Evolutionary conservation across 2,888 invertebrate species (phyloP), one percentile per base, ranked within the genome.

Genomic region (Pristionchus entomophagus): DNA sequence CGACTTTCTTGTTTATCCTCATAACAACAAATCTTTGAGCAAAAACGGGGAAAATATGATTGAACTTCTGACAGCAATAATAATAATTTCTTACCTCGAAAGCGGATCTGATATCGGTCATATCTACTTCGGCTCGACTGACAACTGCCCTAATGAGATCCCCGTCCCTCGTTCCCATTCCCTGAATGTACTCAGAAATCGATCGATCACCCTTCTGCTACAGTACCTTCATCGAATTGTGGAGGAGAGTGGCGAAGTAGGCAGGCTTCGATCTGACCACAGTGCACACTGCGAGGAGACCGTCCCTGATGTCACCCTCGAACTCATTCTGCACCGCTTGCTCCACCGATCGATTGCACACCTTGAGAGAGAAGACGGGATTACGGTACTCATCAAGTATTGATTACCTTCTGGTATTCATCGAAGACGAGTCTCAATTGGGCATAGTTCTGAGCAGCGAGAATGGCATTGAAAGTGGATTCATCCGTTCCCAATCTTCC

Each of bases 101-200:
- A 91, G 96, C 96, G 87, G 95, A 95, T 89, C 96, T 96, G 91
- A 97, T 96, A 91, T 97, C 96, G 0, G 95, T 96, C 95, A 97
- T 95, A 94, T 97, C 97, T 86, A 89, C 88, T 85, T 93, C 93
- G 59, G 91, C 88, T 22, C 93, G 90, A 19, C 92, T 90, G 38
- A 94, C 93, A 32, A 93, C 88, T n/a, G 93, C 87, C 10, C 93
- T 91, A 62, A 93, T 94, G 77, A 94, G 87, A 83, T 92, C 92
- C 49, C 88, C 90, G 86, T 93, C 94, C 29, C 92, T 89, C 1
- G 93, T 93, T 84, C 93, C 93, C 82, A 93, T 86, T 10, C 93
- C 93, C 89, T 89, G n/a, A 73, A 26, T 45, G 6, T 45, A 6
- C 8, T 62, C 41, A 56, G 19, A 38, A 26, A 56, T 81, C 51